Evolutionary conservation across 2,113 vertebrate species (phyloP).

Genomic region (Pituophis catenifer): DNA sequence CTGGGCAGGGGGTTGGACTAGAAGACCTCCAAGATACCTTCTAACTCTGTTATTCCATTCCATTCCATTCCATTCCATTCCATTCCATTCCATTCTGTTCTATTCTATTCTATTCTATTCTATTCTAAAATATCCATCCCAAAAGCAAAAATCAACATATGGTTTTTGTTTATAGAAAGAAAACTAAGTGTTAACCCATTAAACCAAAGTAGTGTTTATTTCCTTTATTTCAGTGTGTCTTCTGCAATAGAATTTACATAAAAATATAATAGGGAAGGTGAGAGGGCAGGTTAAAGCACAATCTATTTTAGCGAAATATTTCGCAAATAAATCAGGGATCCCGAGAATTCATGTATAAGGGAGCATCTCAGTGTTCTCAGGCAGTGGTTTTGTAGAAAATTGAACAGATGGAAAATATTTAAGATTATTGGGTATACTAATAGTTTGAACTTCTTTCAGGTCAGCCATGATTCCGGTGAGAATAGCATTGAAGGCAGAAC

Average conservation of each 20-base stretch:
- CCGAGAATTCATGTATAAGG: not conserved
- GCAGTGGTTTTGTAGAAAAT: not conserved
- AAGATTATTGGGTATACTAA: not conserved
- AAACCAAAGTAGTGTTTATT: not conserved
- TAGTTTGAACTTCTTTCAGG: not conserved
- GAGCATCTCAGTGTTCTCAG: not conserved
- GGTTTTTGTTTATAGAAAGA: not conserved
- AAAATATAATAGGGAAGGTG: not conserved
- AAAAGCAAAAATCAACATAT: not conserved
- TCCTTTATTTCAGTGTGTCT: not conserved
- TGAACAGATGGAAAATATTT: not conserved
- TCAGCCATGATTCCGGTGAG: not conserved
- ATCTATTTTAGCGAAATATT: not conserved
- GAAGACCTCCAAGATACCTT: no score
- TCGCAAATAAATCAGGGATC: not conserved
- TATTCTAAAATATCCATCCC: not conserved
- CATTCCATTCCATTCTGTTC: no score
- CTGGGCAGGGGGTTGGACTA: no score
- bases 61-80: no score
- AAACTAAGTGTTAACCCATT: not conserved
- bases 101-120: no score
- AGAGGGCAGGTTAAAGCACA: no score
- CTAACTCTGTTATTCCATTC: no score
- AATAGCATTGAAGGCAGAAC: fast-evolving
- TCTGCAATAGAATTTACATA: not conserved